Evolutionary conservation across 2,888 invertebrate genomes (phyloP).

Genomic region (Cyrtodaria siliqua): DNA sequence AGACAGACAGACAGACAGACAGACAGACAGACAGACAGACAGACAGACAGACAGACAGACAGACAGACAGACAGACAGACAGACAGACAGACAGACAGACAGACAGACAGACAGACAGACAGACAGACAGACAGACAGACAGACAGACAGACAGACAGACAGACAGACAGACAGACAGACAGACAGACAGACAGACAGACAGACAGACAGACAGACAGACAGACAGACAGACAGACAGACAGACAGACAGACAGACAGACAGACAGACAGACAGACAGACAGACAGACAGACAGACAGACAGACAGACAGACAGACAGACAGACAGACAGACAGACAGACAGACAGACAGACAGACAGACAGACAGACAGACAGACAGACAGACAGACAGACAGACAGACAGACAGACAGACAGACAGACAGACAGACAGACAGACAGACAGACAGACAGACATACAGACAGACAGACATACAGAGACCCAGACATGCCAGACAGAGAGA

Average conservation of each 20-base stretch:
- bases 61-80: constrained; percentile 3
- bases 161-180: constrained; percentile 3
- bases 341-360: constrained; percentile 3
- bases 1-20: constrained; percentile 3
- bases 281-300: constrained; percentile 3
- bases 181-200: constrained; percentile 3
- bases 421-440: constrained; percentile 20
- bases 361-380: constrained; percentile 12
- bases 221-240: constrained; percentile 3
- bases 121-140: constrained; percentile 3
- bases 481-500: too few species aligned
- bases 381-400: neutral
- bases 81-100: constrained; percentile 3
- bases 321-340: constrained; percentile 3
- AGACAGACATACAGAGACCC: too few species aligned
- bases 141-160: constrained; percentile 3
- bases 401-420: constrained; percentile 18
- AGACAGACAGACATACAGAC: too few species aligned
- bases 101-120: constrained; percentile 3
- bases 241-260: constrained; percentile 3
- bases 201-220: constrained; percentile 3
- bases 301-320: constrained; percentile 3
- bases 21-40: constrained; percentile 3
- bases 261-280: constrained; percentile 3
- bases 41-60: constrained; percentile 3